Conservation (phyloP, 2,113 vertebrate species). For the Pituophis catenifer region DNA sequence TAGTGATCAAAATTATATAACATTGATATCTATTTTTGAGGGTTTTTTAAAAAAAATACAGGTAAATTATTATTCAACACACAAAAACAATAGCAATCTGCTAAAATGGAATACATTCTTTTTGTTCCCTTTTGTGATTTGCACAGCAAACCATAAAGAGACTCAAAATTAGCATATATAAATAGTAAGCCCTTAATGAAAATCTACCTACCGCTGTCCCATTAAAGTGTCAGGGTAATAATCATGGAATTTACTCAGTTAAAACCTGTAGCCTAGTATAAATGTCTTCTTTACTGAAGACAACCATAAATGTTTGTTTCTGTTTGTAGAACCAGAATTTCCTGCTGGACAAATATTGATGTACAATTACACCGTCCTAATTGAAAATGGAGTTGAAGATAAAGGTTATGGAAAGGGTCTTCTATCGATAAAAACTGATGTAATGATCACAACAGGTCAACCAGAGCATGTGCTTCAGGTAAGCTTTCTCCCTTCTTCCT, state of each 20-base stretch:
- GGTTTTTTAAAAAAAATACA: not conserved
- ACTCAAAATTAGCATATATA: not conserved
- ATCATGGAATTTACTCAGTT: not conserved
- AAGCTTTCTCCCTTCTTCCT: not conserved
- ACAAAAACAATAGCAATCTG: not conserved
- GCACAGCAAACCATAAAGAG: not conserved
- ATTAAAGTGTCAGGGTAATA: not conserved
- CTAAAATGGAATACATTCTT: not conserved
- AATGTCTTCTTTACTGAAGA: not conserved
- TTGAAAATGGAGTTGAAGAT: slow-evolving; percentile 74
- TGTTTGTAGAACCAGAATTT: slow-evolving; percentile 72
- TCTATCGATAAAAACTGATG: slow-evolving; percentile 69
- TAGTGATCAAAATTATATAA: not conserved
- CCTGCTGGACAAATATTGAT: slow-evolving; percentile 67
- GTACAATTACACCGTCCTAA: slow-evolving; percentile 76
- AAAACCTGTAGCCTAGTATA: not conserved
- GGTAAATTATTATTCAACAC: not conserved
- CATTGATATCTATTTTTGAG: not conserved
- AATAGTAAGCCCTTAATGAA: not conserved
- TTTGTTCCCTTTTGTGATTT: not conserved
- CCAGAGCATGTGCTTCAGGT: slow-evolving; percentile 72
- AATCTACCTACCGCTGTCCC: not conserved
- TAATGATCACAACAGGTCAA: slow-evolving; percentile 66
- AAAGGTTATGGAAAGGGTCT: slow-evolving; percentile 69
- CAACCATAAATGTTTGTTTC: not conserved